A percentile compares a stretch with the other conserved stretches of the same genome.
phyloP scores from a whole-genome alignment of 2,113 vertebrate genomes.

The Nipponia nippon region DNA sequence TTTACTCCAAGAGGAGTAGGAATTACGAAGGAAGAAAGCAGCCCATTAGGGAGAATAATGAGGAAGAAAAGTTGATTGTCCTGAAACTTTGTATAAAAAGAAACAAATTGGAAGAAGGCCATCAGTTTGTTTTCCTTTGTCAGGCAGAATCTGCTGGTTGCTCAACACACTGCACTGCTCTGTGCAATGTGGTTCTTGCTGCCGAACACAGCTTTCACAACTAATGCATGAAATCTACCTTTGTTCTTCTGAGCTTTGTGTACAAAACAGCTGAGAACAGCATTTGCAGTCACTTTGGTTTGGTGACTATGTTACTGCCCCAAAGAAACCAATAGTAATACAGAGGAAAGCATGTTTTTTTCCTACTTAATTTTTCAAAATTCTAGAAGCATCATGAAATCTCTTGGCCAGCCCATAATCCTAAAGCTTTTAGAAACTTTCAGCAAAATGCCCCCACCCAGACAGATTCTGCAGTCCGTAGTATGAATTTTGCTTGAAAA shows the following conservation, averaged over 20 bases:
- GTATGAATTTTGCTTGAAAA: conserved; percentile 17
- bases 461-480: background rate
- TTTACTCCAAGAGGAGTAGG: background rate
- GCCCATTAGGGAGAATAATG: background rate
- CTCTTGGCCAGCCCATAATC: background rate
- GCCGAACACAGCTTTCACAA: background rate
- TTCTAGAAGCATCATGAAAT: background rate
- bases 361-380: background rate
- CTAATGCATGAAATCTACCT: background rate
- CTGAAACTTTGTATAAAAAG: background rate
- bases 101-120: background rate
- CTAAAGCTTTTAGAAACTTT: background rate
- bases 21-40: background rate
- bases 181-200: background rate
- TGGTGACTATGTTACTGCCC: background rate
- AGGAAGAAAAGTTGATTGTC: background rate
- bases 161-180: background rate
- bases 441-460: background rate
- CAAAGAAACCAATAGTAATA: background rate
- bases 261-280: background rate
- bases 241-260: background rate
- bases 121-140: background rate
- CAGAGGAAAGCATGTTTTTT: background rate
- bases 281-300: background rate
- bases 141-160: background rate